Evolutionary conservation across 2,797 vertebrate species (phyloP), one percentile per base, ranked within the genome.

Genomic region (Periparus ater): DNA sequence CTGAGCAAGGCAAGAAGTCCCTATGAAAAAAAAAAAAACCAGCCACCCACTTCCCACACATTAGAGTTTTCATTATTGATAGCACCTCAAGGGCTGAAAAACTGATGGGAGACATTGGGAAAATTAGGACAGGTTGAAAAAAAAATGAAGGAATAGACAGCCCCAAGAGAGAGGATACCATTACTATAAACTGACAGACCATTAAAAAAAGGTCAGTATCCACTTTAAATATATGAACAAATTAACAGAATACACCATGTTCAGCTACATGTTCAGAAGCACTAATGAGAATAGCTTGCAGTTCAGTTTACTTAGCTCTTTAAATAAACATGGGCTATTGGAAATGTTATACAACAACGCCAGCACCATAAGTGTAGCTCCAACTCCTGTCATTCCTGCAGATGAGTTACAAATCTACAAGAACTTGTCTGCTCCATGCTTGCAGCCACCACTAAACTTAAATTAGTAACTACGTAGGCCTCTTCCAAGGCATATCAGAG

Each of bases 401-500:
- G 96, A 97, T 96, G 96, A 97, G 96, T 96, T 96, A 97, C 93
- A 97, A 97, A 96, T 94, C 96, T 96, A 96, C 95, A 84, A 94
- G 96, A 98, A 96, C 96, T 95, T 96, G 93, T 87, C 96, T 96
- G 97, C 97, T 97, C 97, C 96, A 96, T 77, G 89, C 97, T 97
- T 97, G 96, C 97, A 98, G 98, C 96, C 97, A 98, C 97, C 63
- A 94, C 97, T 97, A 97, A 97, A 97, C 98, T 98, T 98, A 98
- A 98, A 98, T 98, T 98, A 98, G 98, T 97, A 98, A 98, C 97
- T 98, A 97, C 95, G 96, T 97, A 98, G 98, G 98, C 97, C 97
- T 97, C 98, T 98, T 98, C 98, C 67, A 88, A 98, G 96, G 94
- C 97, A 97, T 98, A 98, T 98, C 97, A 97, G 98, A 98, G 98